phyloP scores from a whole-genome alignment of 2,888 invertebrate species.

The Euzophera pinguis region DNA sequence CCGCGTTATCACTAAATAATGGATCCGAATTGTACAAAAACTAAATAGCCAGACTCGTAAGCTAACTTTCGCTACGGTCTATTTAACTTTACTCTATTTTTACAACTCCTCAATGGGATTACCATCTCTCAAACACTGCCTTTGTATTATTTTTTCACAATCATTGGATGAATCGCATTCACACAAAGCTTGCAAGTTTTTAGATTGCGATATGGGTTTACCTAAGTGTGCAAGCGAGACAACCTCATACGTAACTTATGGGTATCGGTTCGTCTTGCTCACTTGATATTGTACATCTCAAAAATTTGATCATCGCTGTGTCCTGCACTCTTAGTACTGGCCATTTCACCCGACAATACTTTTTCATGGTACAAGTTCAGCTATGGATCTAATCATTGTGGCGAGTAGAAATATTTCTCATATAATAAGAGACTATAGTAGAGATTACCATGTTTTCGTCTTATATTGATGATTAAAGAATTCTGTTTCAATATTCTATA shows the following conservation, averaged over 20 bases:
- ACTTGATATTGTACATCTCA: too few relatives aligned
- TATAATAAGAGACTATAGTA: conserved; percentile 6
- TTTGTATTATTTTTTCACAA: neutral
- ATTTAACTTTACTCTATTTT: conserved; percentile 68
- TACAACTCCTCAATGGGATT: conserved; percentile 39
- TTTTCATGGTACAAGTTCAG: too few relatives aligned
- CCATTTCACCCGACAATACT: neutral
- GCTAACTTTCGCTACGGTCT: conserved; percentile 54
- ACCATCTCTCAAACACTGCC: neutral
- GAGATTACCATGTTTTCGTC: conserved; percentile 2
- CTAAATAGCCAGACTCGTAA: conserved; percentile 66
- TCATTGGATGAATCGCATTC: neutral
- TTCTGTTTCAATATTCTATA: neutral
- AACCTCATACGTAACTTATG: too few relatives aligned
- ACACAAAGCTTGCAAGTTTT: too few relatives aligned
- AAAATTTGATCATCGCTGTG: too few relatives aligned
- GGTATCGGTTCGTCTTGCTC: too few relatives aligned
- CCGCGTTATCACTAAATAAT: conserved; percentile 60
- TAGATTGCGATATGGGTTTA: too few relatives aligned
- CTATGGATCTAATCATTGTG: neutral
- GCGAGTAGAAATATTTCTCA: neutral
- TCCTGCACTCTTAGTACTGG: too few relatives aligned
- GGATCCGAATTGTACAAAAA: conserved; percentile 71
- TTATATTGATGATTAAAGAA: conserved; percentile 6
- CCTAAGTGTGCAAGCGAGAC: too few relatives aligned